These are phyloP conservation scores for Ammodytes marinus DNA, from an alignment of 2,113 vertebrate species.

Conservation along the genomic window DNA sequence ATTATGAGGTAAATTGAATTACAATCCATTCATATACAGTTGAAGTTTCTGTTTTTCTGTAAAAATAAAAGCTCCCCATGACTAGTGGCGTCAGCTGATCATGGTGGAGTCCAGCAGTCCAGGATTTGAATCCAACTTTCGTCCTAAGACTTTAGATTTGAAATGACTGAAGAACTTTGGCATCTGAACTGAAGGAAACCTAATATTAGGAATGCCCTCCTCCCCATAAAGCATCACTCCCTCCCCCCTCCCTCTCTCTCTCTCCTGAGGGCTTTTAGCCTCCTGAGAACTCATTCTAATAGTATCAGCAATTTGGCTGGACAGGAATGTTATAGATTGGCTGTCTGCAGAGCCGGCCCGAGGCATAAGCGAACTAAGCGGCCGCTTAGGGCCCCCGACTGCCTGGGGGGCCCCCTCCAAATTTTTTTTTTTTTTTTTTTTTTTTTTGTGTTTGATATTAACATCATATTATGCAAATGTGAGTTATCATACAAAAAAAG, in stretches of 20 bases:
- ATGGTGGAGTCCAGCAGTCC: slow-evolving; percentile 12
- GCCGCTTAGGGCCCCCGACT: too few species aligned
- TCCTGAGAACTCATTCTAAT: slow-evolving; percentile 39
- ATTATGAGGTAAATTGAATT: neutral
- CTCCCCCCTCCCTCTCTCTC: neutral
- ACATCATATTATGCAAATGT: too few species aligned
- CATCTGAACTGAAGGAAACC: slow-evolving; percentile 73
- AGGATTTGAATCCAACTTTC: slow-evolving; percentile 52
- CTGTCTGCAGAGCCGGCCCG: too few species aligned
- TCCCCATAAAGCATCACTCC: slow-evolving; percentile 23
- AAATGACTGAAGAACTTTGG: slow-evolving; percentile 63
- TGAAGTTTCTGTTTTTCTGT: slow-evolving; percentile 5
- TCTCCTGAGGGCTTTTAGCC: slow-evolving; percentile 38
- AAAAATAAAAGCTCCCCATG: neutral
- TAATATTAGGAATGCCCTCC: slow-evolving; percentile 67
- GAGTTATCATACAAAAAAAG: too few species aligned
- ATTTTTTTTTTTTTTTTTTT: too few species aligned
- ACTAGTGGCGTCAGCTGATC: slow-evolving; percentile 36
- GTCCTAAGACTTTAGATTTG: slow-evolving; percentile 57
- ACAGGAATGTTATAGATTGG: slow-evolving; percentile 12
- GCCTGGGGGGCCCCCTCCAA: too few species aligned
- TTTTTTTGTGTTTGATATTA: too few species aligned
- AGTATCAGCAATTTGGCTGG: slow-evolving; percentile 37
- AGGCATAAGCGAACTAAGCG: too few species aligned
- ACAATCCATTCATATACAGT: neutral